These are phyloP conservation scores for Astreopora myriophthalma DNA, from an alignment of 64 coral and sea anemone genomes.

Conservation along the genomic window DNA sequence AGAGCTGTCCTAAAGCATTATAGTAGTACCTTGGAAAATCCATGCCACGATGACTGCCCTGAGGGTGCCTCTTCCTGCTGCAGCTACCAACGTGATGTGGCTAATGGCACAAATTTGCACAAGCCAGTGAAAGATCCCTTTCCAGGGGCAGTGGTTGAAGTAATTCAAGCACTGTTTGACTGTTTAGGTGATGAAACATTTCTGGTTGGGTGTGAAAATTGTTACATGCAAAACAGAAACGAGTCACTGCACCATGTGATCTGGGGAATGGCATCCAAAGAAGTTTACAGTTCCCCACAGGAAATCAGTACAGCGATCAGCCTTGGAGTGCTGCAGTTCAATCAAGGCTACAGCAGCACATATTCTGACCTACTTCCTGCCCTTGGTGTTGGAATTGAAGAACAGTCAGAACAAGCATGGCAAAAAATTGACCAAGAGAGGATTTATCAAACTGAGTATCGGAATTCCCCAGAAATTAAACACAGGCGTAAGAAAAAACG, in stretches of 20 bases:
- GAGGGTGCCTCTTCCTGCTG: slow-evolving; percentile 53
- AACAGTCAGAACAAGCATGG: slow-evolving; percentile 6
- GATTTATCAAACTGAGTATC: neutral
- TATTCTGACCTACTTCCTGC: too few species aligned
- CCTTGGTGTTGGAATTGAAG: neutral
- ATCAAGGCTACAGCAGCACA: too few species aligned
- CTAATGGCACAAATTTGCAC: slow-evolving; percentile 53
- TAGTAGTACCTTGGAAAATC: slow-evolving; percentile 48
- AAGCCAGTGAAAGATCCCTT: slow-evolving; percentile 72
- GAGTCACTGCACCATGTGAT: slow-evolving; percentile 67
- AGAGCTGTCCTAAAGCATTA: slow-evolving; percentile 71
- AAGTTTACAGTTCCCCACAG: slow-evolving; percentile 36
- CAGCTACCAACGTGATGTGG: slow-evolving; percentile 60
- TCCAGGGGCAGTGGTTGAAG: slow-evolving; percentile 48
- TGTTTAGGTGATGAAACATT: slow-evolving; percentile 61
- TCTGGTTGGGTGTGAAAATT: slow-evolving; percentile 57
- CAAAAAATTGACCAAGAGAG: neutral
- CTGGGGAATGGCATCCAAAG: slow-evolving; percentile 64
- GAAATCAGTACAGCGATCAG: slow-evolving; percentile 44
- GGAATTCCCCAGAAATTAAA: neutral
- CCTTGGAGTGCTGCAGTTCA: slow-evolving; percentile 43
- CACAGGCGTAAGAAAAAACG: neutral
- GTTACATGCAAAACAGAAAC: slow-evolving; percentile 68
- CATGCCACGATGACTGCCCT: slow-evolving; percentile 53
- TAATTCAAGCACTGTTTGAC: slow-evolving; percentile 70